Evolutionary conservation across 2,797 vertebrate genomes (phyloP).

Genomic region (Syndactyla subalaris): DNA sequence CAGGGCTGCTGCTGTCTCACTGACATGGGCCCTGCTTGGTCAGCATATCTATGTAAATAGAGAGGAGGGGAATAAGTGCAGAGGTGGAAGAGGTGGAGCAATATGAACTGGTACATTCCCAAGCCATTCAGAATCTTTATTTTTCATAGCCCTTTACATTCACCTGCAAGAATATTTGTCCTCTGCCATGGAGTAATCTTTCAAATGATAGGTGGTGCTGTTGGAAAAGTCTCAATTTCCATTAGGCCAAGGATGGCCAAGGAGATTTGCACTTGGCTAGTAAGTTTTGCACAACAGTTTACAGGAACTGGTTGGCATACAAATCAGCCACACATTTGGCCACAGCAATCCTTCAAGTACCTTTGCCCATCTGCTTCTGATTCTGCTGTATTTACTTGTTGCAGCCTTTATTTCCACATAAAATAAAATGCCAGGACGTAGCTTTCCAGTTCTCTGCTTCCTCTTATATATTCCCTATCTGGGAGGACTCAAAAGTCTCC

Average conservation of each 20-base stretch:
- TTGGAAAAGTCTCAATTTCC: not conserved
- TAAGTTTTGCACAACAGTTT: not conserved
- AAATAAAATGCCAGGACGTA: not conserved
- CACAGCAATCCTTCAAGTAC: not conserved
- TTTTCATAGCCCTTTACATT: not conserved
- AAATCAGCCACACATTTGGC: not conserved
- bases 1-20: not conserved
- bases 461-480: not conserved
- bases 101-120: not conserved
- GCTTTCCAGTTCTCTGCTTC: not conserved
- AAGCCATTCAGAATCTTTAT: not conserved
- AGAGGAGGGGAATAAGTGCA: not conserved
- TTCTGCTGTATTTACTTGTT: conserved; percentile 8
- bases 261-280: not conserved
- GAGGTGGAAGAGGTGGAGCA: not conserved
- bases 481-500: not conserved
- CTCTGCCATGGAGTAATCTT: not conserved
- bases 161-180: not conserved
- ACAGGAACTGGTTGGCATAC: not conserved
- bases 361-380: not conserved
- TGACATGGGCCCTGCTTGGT: not conserved
- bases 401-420: not conserved
- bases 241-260: not conserved
- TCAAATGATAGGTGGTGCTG: not conserved
- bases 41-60: not conserved